A percentile compares a stretch with the other conserved stretches of the same genome.
Conservation (phyloP, 2,797 vertebrate genomes). For the Adrianichthys oophorus region DNA sequence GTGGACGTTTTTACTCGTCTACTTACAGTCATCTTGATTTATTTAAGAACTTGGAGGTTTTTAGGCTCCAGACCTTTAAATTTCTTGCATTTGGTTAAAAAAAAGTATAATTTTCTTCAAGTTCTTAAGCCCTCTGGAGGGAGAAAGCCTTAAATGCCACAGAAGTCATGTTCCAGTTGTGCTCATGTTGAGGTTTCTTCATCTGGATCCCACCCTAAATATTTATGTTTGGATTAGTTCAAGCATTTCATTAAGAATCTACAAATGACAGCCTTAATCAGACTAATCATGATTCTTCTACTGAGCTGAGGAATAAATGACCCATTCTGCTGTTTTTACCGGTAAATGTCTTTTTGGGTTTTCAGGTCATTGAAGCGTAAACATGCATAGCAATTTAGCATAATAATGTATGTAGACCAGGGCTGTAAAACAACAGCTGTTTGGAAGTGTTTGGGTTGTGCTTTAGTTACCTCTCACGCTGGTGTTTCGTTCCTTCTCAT, state of each 20-base stretch:
- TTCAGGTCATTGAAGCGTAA: constrained; percentile 53
- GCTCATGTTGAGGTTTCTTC: constrained; percentile 2
- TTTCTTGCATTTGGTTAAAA: too few relatives aligned
- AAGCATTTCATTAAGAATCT: constrained; percentile 57
- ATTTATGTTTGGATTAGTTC: constrained; percentile 66
- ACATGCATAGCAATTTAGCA: constrained; percentile 74
- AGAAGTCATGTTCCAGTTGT: constrained; percentile 60
- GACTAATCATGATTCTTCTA: constrained; percentile 13
- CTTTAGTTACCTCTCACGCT: constrained; percentile 53
- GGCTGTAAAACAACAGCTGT: constrained; percentile 65
- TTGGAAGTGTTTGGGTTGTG: constrained; percentile 71
- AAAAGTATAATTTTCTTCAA: too few relatives aligned
- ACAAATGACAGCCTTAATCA: constrained; percentile 16
- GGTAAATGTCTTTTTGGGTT: constrained; percentile 29
- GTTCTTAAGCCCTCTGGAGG: constrained; percentile 8
- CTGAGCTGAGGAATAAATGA: constrained; percentile 27
- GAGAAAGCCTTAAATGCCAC: constrained; percentile 92
- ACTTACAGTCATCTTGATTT: constrained; percentile 41
- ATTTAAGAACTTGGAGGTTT: constrained; percentile 72
- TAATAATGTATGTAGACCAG: constrained; percentile 79
- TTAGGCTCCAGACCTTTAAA: constrained; percentile 3
- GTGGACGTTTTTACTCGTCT: constrained; percentile 58
- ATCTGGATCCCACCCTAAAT: constrained; percentile 56
- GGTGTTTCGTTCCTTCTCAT: constrained; percentile 56
- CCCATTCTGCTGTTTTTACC: constrained; percentile 21